Base-by-base conservation (phyloP, 2,888 invertebrate species). In the Patella pellucida region DNA sequence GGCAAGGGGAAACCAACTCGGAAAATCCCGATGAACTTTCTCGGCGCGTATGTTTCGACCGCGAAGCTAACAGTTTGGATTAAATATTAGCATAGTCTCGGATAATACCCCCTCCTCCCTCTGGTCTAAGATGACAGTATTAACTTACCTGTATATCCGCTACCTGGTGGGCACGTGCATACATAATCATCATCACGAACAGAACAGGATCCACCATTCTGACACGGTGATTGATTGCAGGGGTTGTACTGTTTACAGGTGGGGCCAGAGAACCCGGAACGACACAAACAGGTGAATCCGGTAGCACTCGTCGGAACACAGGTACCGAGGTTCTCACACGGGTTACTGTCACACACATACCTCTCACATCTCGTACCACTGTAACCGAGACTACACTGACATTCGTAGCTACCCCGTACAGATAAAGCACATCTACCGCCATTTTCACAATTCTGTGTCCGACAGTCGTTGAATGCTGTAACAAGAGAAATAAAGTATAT, bases 221-320 rank as follows among this genome's bases (percentile, higher is more conserved):
- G 19, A 62, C 62, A 62, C 5, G 62, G 62, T 23, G 62, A n/a
- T 1, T 12, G 19, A 19, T 67, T 72, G 23, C 72, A 72, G 9
- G 72, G 67, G 23, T 73, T 68, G 41, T 19, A 74, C 3, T 54
- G 27, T 19, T 50, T 62, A 50, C 74, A 74, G 2, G 31, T 74
- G 4, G 50, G 41, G 19, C 74, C 74, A 14, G 70, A 70, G 51
- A 70, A 74, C 9, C 74, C 74, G 27, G 67, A 67, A n/a, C 56
- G 41, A 16, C 74, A 74, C 1, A 31, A 4, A 51, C 74, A 74
- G 3, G 51, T 31, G 68, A 74, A 74, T 14, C 23, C 19, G 1
- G 62, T 62, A 62, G 62, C 62, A 62, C 62, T 62, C 19, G 62
- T 62, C 11, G 62, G 62, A 23, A 62, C 19, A 19, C 62, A 62